These are phyloP conservation scores for Leucoma salicis DNA, from an alignment of 2,888 invertebrate genomes.

Conservation along the genomic window DNA sequence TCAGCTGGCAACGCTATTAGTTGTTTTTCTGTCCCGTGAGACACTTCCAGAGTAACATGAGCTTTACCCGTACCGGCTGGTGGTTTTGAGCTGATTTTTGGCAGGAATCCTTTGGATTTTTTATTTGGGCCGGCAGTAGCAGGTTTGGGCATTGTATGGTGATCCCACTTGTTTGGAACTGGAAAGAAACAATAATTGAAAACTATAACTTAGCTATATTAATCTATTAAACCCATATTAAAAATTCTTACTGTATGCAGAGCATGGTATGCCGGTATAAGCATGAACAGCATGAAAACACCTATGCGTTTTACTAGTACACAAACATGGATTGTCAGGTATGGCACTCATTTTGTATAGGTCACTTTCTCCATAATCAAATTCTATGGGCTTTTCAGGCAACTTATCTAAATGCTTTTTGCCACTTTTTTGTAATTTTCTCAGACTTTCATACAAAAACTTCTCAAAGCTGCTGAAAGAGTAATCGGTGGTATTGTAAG, in stretches of 20 bases:
- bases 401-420: slow-evolving; percentile 84
- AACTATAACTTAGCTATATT: no score
- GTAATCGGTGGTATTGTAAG: slow-evolving; percentile 85
- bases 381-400: slow-evolving; percentile 79
- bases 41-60: slow-evolving; percentile 89
- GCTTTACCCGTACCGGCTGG: slow-evolving; percentile 62
- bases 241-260: slow-evolving; percentile 89
- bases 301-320: slow-evolving; percentile 93
- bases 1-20: slow-evolving; percentile 94
- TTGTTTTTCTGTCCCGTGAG: slow-evolving; percentile 92
- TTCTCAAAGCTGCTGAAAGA: slow-evolving; percentile 91
- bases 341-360: slow-evolving; percentile 84
- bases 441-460: slow-evolving; percentile 92
- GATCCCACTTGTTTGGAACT: slow-evolving; percentile 89
- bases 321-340: slow-evolving; percentile 89
- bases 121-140: slow-evolving; percentile 73
- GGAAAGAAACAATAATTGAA: slow-evolving; percentile 41
- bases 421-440: slow-evolving; percentile 88
- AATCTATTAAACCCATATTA: no score
- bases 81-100: slow-evolving; percentile 83
- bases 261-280: slow-evolving; percentile 94
- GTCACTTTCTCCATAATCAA: slow-evolving; percentile 76
- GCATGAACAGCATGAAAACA: slow-evolving; percentile 96
- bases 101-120: slow-evolving; percentile 84
- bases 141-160: slow-evolving; percentile 90